Percentiles rank a stretch among this genome's conserved stretches.
Conservation (phyloP, 2,888 invertebrate genomes). For the Caenorhabditis angaria region DNA sequence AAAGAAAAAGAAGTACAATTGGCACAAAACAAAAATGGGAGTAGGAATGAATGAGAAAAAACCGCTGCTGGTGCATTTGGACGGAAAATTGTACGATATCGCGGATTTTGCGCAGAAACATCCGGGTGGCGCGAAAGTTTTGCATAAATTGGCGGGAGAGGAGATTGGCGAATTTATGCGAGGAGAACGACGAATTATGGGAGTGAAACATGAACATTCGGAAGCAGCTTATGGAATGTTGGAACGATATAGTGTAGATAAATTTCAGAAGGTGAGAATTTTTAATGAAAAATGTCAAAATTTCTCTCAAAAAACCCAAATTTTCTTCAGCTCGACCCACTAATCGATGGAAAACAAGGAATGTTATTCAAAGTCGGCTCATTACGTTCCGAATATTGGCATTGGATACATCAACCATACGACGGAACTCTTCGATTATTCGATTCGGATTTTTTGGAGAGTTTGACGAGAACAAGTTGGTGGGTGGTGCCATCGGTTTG, state of each 20-base stretch:
- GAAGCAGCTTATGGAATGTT: constrained; percentile 68
- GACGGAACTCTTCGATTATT: constrained; percentile 73
- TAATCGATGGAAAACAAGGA: constrained; percentile 73
- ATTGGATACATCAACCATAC: constrained; percentile 74
- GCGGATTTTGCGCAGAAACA: constrained; percentile 65
- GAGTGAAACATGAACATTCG: constrained; percentile 68
- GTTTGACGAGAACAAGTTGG: constrained; percentile 54
- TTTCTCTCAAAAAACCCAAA: not conserved
- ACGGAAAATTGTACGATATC: constrained; percentile 65
- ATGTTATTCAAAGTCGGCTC: constrained; percentile 73
- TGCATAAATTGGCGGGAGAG: constrained; percentile 62
- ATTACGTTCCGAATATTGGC: constrained; percentile 73
- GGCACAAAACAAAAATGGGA: too few relatives aligned
- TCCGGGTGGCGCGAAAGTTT: constrained; percentile 68
- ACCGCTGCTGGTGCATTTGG: constrained; percentile 59
- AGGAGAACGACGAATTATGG: constrained; percentile 61
- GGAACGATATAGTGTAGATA: constrained; percentile 63
- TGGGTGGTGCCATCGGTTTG: constrained; percentile 68
- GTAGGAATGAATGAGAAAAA: constrained; percentile 43
- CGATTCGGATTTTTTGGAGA: constrained; percentile 66
- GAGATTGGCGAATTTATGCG: constrained; percentile 60
- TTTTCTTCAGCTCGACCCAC: constrained; percentile 69
- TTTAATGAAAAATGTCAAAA: not conserved
- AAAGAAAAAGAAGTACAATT: too few relatives aligned
- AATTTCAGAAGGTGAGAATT: constrained; percentile 53